Percentiles rank a stretch among this genome's conserved stretches.
Evolutionary conservation across 2,888 invertebrate genomes (phyloP).

Genomic region (Meteorus cinctellus): DNA sequence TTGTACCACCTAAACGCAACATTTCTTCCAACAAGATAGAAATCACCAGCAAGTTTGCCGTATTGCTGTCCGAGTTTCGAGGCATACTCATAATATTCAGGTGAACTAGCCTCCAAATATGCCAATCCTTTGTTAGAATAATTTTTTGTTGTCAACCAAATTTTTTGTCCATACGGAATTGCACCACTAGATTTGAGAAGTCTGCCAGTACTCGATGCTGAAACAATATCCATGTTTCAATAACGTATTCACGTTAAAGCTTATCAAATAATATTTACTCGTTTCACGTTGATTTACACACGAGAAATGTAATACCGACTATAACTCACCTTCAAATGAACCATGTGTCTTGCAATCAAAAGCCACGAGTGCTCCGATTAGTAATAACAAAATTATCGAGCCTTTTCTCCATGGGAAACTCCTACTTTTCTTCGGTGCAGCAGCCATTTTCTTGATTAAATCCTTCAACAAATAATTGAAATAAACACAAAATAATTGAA

Average conservation of each 20-base stretch:
- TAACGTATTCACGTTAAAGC: conserved; percentile 20
- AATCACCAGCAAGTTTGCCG: conserved; percentile 77
- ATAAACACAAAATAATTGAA: background rate
- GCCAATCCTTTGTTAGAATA: conserved; percentile 79
- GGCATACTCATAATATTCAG: conserved; percentile 78
- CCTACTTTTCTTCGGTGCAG: conserved; percentile 60
- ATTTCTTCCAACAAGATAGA: conserved; percentile 76
- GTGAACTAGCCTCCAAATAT: conserved; percentile 81
- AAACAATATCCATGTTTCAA: background rate
- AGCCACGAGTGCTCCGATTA: conserved; percentile 78
- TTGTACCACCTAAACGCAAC: conserved; percentile 74
- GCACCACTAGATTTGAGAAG: conserved; percentile 80
- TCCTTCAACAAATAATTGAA: conserved; percentile 66
- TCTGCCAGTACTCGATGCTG: conserved; percentile 80
- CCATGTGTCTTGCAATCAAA: conserved; percentile 81
- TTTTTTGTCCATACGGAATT: conserved; percentile 79
- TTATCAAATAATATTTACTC: conserved; percentile 20
- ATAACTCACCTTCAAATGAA: conserved; percentile 79
- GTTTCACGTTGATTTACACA: conserved; percentile 17
- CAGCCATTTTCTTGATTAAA: conserved; percentile 74
- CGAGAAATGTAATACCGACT: conserved; percentile 1
- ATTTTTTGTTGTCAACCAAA: conserved; percentile 78
- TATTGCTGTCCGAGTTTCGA: conserved; percentile 78
- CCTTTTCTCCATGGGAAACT: conserved; percentile 81
- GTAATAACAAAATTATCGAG: conserved; percentile 77